Evolutionary conservation across 92 coral and sea anemone genomes (phyloP).

Genomic region (Parazoanthus darwini): DNA sequence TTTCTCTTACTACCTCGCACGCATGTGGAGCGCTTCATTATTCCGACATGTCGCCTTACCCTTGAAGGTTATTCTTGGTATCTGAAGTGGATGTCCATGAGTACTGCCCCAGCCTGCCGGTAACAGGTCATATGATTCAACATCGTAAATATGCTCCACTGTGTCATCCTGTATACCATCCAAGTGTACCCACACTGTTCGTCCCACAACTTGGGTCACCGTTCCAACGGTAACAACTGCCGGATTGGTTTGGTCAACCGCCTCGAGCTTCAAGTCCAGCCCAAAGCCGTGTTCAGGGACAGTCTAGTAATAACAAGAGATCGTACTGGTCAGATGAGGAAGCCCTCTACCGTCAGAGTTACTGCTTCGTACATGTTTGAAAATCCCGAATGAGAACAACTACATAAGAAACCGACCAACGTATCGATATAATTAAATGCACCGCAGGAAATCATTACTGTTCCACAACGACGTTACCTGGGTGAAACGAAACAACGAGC

Average conservation of each 20-base stretch:
- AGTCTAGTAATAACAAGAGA: conserved; percentile 32
- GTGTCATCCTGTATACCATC: conserved; percentile 72
- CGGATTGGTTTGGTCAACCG: conserved; percentile 82
- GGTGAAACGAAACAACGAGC: background rate
- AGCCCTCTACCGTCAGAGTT: too few relatives aligned
- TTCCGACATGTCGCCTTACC: background rate
- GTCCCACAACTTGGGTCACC: conserved; percentile 84
- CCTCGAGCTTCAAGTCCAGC: conserved; percentile 73
- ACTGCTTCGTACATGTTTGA: too few relatives aligned
- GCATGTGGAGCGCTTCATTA: too few relatives aligned
- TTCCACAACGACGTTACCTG: too few relatives aligned
- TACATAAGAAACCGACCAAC: too few relatives aligned
- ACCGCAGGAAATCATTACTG: too few relatives aligned
- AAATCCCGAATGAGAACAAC: too few relatives aligned
- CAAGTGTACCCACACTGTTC: conserved; percentile 78
- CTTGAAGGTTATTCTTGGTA: conserved; percentile 42
- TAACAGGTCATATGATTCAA: conserved; percentile 73
- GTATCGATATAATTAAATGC: too few relatives aligned
- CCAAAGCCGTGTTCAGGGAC: conserved; percentile 70
- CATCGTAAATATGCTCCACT: conserved; percentile 82
- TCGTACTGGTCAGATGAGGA: too few relatives aligned
- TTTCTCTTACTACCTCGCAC: too few relatives aligned
- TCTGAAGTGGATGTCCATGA: conserved; percentile 80
- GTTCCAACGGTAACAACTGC: conserved; percentile 74
- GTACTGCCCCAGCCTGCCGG: conserved; percentile 93